Percentiles rank a stretch among this genome's conserved stretches.
Evolutionary conservation across 1,140 invertebrate species (phyloP).

Genomic region (Papilio polytes): DNA sequence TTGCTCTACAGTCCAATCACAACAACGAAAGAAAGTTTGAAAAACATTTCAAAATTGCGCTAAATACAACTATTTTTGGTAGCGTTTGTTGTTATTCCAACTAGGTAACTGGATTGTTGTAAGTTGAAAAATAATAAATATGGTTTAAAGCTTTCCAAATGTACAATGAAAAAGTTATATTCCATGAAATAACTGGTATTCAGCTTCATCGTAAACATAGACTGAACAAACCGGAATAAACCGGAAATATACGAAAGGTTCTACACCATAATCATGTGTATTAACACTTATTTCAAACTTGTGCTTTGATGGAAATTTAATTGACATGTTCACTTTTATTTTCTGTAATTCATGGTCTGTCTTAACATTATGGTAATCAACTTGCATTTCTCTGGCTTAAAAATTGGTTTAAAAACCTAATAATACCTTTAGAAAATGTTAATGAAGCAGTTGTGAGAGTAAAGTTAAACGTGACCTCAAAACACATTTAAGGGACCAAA

Average conservation of each 20-base stretch:
- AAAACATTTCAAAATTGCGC: background rate
- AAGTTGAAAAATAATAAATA: background rate
- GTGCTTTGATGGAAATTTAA: background rate
- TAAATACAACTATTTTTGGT: background rate
- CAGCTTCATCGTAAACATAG: background rate
- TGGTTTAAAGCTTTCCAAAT: background rate
- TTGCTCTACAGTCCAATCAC: background rate
- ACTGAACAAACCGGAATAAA: background rate
- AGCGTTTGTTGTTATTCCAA: background rate
- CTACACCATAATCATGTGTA: background rate
- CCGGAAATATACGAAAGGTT: background rate
- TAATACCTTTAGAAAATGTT: background rate
- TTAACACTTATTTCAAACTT: background rate
- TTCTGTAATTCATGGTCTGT: background rate
- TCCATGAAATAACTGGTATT: no score
- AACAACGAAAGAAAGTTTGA: background rate
- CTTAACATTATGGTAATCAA: background rate
- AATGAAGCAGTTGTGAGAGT: background rate
- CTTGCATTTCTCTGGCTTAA: background rate
- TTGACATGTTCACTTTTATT: constrained; percentile 10
- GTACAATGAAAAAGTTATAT: background rate
- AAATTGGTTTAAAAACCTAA: background rate
- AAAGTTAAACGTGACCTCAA: background rate
- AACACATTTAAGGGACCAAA: background rate
- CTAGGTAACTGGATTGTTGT: background rate